Percentiles rank a stretch among this genome's conserved stretches.
phyloP scores from a whole-genome alignment of 2,888 invertebrate genomes.

The Lycaena phlaeas region DNA sequence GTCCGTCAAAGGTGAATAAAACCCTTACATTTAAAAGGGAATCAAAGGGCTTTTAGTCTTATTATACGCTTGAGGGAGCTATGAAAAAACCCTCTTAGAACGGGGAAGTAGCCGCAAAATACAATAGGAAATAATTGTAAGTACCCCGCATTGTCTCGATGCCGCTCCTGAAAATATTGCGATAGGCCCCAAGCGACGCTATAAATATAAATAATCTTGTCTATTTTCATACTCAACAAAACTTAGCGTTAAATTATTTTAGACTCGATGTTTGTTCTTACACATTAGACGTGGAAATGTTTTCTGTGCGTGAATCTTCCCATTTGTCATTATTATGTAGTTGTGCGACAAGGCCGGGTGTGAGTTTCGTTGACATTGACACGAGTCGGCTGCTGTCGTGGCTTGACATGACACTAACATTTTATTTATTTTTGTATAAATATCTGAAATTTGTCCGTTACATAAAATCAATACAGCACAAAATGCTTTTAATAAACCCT shows the following conservation, averaged over 20 bases:
- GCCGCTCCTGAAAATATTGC: neutral
- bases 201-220: conserved; percentile 6
- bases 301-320: neutral
- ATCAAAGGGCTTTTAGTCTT: conserved; percentile 62
- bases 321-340: too few relatives aligned
- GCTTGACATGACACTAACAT: too few relatives aligned
- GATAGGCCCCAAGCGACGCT: neutral
- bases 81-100: conserved; percentile 28
- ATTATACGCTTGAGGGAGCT: too few relatives aligned
- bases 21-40: conserved; percentile 46
- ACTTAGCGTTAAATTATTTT: conserved; percentile 5
- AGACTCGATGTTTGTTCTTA: neutral
- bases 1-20: conserved; percentile 47
- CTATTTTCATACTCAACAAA: conserved; percentile 6
- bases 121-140: conserved; percentile 37
- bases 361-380: too few relatives aligned
- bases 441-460: too few relatives aligned
- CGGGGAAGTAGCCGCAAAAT: conserved; percentile 24
- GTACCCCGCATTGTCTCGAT: conserved; percentile 30
- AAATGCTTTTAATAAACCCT: too few relatives aligned
- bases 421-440: too few relatives aligned
- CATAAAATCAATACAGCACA: too few relatives aligned
- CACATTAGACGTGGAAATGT: neutral
- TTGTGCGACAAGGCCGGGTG: too few relatives aligned
- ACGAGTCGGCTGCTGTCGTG: too few relatives aligned